Conservation (phyloP, 2,797 vertebrate genomes). For the Gobionotothen gibberifrons region DNA sequence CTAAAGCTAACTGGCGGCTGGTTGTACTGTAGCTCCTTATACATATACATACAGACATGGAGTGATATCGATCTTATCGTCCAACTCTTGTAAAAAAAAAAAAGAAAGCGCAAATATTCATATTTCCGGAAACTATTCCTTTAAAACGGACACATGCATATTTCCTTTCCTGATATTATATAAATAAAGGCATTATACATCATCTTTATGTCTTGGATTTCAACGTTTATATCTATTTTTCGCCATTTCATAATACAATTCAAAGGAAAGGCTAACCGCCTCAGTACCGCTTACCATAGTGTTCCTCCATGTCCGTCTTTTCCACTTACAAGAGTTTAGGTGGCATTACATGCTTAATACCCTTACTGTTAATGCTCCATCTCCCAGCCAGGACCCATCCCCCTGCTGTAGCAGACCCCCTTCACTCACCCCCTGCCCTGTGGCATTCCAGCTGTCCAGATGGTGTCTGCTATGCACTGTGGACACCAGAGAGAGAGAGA, state of each 20-base stretch:
- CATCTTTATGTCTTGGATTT: background rate
- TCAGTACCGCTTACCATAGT: background rate
- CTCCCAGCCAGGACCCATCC: constrained; percentile 55
- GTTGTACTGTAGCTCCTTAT: background rate
- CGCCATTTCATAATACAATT: background rate
- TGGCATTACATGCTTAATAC: constrained; percentile 55
- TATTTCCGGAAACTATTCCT: background rate
- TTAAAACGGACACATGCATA: background rate
- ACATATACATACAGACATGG: background rate
- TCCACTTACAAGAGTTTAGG: constrained; percentile 11
- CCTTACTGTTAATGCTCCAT: constrained; percentile 59
- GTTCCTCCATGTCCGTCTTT: constrained; percentile 1
- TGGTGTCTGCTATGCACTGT: constrained; percentile 75
- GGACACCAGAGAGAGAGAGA: constrained; percentile 64
- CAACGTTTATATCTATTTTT: background rate
- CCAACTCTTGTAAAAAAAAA: background rate
- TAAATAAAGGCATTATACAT: background rate
- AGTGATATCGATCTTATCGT: background rate
- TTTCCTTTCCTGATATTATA: background rate
- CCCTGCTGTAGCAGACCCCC: constrained; percentile 53
- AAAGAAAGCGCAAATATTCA: background rate
- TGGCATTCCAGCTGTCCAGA: constrained; percentile 79
- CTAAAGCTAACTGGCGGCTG: background rate
- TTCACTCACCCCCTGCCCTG: constrained; percentile 59
- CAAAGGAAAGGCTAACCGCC: background rate